Percentiles rank a stretch among this genome's conserved stretches.
Conservation (phyloP, 2,113 vertebrate genomes). For the Cavia porcellus region DNA sequence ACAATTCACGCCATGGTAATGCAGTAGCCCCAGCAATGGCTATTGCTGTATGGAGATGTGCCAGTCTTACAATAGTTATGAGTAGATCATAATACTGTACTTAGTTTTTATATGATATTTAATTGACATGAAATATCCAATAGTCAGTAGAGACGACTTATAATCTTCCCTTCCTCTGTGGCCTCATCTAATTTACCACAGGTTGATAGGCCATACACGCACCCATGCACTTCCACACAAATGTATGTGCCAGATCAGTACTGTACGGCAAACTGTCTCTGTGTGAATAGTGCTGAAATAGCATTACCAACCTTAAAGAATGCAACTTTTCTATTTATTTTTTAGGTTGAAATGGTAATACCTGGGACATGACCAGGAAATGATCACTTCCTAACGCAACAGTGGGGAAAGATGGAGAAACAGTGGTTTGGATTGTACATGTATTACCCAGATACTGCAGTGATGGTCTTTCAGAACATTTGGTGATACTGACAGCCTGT, state of each 20-base stretch:
- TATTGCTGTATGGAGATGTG: slow-evolving; percentile 34
- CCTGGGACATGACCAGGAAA: not conserved
- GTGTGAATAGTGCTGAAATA: not conserved
- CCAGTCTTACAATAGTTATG: slow-evolving; percentile 55
- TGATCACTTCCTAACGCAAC: not conserved
- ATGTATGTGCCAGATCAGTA: not conserved
- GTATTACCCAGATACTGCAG: not conserved
- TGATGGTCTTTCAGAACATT: not conserved
- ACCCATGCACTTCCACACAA: not conserved
- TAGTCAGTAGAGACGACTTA: slow-evolving; percentile 64
- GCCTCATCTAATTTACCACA: slow-evolving; percentile 49
- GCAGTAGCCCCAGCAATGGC: slow-evolving; percentile 53
- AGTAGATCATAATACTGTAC: slow-evolving; percentile 65
- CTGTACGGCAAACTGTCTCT: not conserved
- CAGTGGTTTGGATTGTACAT: not conserved
- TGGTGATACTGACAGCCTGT: not conserved
- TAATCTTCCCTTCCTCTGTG: slow-evolving; percentile 63
- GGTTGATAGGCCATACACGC: not conserved
- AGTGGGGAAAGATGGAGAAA: not conserved
- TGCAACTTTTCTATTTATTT: not conserved
- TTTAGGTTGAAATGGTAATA: slow-evolving; percentile 22
- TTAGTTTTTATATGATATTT: slow-evolving; percentile 64
- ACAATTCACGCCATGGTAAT: slow-evolving; percentile 30
- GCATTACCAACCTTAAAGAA: not conserved
- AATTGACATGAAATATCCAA: slow-evolving; percentile 70